Percentiles rank a stretch among this genome's conserved stretches.
These are phyloP conservation scores for Tichodroma muraria DNA, from an alignment of 2,113 vertebrate genomes.

Conservation along the genomic window DNA sequence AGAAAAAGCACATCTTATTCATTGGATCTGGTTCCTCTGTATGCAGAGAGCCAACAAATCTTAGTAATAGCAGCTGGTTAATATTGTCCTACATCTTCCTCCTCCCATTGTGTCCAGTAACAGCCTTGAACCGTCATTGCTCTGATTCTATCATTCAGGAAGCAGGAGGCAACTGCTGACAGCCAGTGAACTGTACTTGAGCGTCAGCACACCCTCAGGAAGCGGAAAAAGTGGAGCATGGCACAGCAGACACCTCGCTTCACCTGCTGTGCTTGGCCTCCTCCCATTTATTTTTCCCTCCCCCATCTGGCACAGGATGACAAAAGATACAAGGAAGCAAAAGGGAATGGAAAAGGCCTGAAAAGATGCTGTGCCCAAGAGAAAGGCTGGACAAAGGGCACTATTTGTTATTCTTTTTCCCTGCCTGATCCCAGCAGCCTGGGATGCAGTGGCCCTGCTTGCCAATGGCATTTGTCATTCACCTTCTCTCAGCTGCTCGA, in stretches of 20 bases:
- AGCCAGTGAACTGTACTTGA: background rate
- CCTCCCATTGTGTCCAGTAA: constrained; percentile 13
- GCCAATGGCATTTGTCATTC: background rate
- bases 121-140: constrained; percentile 10
- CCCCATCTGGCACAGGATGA: background rate
- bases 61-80: background rate
- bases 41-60: background rate
- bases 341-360: background rate
- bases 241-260: background rate
- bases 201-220: background rate
- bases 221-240: background rate
- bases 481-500: background rate
- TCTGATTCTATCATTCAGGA: constrained; percentile 33
- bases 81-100: constrained; percentile 3
- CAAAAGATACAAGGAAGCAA: background rate
- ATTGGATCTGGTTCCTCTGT: background rate
- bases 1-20: background rate
- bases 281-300: background rate
- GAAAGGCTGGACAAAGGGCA: background rate
- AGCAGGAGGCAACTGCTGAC: constrained; percentile 30
- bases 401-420: background rate
- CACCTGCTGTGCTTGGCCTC: constrained; percentile 29
- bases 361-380: background rate
- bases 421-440: background rate
- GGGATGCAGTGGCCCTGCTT: background rate